phyloP scores from a whole-genome alignment of 2,888 invertebrate genomes.

The Polymixis lichenea region DNA sequence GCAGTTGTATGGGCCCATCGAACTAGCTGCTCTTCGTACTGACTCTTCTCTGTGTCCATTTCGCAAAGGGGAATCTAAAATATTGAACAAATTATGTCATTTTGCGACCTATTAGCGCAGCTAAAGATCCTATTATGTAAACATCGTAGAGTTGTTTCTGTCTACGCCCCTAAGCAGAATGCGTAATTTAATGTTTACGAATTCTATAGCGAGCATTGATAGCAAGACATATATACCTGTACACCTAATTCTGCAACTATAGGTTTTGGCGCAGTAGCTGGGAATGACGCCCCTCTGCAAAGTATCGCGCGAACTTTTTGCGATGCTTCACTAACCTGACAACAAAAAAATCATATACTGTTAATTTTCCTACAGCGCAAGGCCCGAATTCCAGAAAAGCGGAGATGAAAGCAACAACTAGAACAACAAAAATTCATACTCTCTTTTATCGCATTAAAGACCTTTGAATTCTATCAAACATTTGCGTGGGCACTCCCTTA shows the following conservation, averaged over 20 bases:
- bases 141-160: background rate
- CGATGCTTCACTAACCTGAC: slow-evolving; percentile 93
- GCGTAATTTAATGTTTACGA: background rate
- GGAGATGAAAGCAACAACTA: background rate
- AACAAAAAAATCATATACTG: background rate
- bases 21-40: slow-evolving; percentile 94
- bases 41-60: slow-evolving; percentile 94
- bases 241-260: slow-evolving; percentile 94
- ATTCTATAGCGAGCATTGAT: background rate
- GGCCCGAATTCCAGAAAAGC: background rate
- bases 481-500: too few species aligned
- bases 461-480: too few species aligned
- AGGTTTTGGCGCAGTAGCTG: slow-evolving; percentile 96
- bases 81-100: background rate
- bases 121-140: background rate
- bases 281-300: slow-evolving; percentile 97
- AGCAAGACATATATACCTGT: slow-evolving; percentile 81
- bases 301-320: slow-evolving; percentile 95
- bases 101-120: background rate
- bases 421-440: background rate
- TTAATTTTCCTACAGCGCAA: background rate
- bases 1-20: slow-evolving; percentile 91
- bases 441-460: too few species aligned
- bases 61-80: slow-evolving; percentile 94
- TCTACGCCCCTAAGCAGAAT: background rate